Base-by-base conservation (phyloP, 1,140 invertebrate genomes). In the Atopsyche davidsoni region DNA sequence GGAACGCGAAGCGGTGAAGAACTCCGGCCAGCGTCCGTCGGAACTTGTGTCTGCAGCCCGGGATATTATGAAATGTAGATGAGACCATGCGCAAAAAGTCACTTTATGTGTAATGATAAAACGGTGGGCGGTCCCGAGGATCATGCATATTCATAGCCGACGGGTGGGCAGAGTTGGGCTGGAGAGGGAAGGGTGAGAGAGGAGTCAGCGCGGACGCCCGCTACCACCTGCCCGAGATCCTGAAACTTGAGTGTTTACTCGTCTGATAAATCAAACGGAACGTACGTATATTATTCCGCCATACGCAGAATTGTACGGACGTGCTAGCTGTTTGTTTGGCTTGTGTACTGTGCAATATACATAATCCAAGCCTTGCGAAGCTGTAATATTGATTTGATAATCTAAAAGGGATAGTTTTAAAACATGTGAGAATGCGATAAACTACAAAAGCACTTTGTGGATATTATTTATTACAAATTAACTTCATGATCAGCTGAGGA, bases 21-120 rank as follows among this genome's bases (percentile, higher is more conserved):
- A 13, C 16, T 34, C 32, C 32, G 3, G 16, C 32, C 3, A 11
- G n/a, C 3, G n/a, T 34, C n/a, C 11, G 25, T 11, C n/a, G 16
- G 16, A 34, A 34, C 11, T 34, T 34, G 35, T 14, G 4, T 43
- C 23, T 14, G 35, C 4, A 13, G 35, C 6, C 35, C 35, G 18
- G 18, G 32, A 34, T 34, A 34, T 50, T 50, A 43, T 50, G 25
- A 50, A 50, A 50, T 50, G 38, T 42, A 50, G 41, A 50, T 43
- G 39, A 50, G 28, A 14, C 14, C 23, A 10, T n/a, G 34, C 10
- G 39, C 19, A 44, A 43, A 51, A 51, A 51, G 49, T 51, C 25
- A 11, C 40, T 34, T 40, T 39, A 21, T 39, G 17, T 45, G 42
- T 43, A 31, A n/a, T 42, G 47, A 17, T 23, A 42, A 42, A 49